Evolutionary conservation across 2,888 invertebrate species (phyloP), one percentile per base, ranked within the genome.

Genomic region (Mantis religiosa): DNA sequence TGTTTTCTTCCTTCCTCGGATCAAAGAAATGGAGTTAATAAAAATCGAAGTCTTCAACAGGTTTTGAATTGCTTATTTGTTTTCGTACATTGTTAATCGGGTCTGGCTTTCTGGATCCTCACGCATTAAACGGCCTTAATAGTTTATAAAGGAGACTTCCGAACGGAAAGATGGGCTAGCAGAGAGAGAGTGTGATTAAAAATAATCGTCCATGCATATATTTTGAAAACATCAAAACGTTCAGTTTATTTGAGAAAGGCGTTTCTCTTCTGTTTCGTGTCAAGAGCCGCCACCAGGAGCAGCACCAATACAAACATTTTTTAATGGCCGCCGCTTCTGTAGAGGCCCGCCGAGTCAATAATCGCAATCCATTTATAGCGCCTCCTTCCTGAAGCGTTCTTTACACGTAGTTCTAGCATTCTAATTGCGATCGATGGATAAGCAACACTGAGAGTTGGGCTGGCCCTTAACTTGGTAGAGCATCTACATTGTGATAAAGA

Each of bases 171-270:
- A 71, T 71, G 54, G 54, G 25, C 54, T 20, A 71, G 20, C 54
- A 71, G 54, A 71, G 54, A 71, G 54, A 71, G 54, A 71, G 54
- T 71, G 82, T 25, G 82, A 82, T 34, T 87, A 87, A 87, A 87
- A 82, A 87, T 87, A 87, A 87, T 87, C 82, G 25, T 20, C 54
- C 54, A 71, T 71, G 87, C 87, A 41, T 87, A 87, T 87, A 82
- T 87, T 87, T 87, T 87, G 28, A 87, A 87, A 87, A 82, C 87
- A 87, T 87, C 87, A 87, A 87, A 87, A 82, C 81, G 87, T 87
- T 87, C 25, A 82, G 87, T 87, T 87, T 87, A 87, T 87, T 87
- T 87, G 82, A 87, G 87, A 87, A 87, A 34, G 30, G 87, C 30
- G 54, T 71, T 71, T 71, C 54, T 71, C 54, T 25, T 71, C 87